These are phyloP conservation scores for Notolabrus celidotus DNA, from an alignment of 2,797 vertebrate genomes.

Conservation along the genomic window DNA sequence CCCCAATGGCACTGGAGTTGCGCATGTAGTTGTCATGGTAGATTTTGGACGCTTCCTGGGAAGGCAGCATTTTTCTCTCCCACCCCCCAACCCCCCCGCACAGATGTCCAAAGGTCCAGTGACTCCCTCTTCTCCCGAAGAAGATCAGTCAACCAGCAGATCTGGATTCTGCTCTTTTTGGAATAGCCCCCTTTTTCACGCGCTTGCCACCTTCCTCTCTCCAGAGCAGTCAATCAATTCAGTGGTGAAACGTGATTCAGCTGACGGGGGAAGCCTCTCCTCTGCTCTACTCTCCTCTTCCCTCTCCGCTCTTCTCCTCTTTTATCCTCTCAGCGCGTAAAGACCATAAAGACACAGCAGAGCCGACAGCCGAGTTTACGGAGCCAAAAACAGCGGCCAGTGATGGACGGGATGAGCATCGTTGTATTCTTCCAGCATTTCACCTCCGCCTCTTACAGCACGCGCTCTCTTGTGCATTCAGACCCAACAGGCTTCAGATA, in stretches of 20 bases:
- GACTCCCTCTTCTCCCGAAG: background rate
- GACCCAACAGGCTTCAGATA: slow-evolving; percentile 26
- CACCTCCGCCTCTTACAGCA: slow-evolving; percentile 26
- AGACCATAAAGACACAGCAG: slow-evolving; percentile 47
- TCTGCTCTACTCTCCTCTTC: slow-evolving; percentile 44
- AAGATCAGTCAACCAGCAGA: slow-evolving; percentile 16
- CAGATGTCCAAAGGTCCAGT: slow-evolving; percentile 32
- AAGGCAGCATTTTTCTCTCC: slow-evolving; percentile 88
- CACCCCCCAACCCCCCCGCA: slow-evolving; percentile 18
- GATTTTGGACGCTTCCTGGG: slow-evolving; percentile 91
- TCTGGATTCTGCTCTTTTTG: slow-evolving; percentile 18
- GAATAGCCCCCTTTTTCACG: background rate
- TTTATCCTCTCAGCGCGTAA: slow-evolving; percentile 54
- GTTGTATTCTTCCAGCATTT: slow-evolving; percentile 39
- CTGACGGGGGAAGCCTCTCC: slow-evolving; percentile 36
- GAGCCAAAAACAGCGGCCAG: slow-evolving; percentile 49
- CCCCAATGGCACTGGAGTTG: slow-evolving; percentile 92
- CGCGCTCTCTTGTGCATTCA: slow-evolving; percentile 42
- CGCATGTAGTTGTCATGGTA: slow-evolving; percentile 93
- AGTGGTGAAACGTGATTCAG: slow-evolving; percentile 42
- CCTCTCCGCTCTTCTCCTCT: slow-evolving; percentile 47
- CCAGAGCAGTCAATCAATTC: slow-evolving; percentile 40
- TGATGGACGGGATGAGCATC: slow-evolving; percentile 29
- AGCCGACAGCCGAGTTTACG: slow-evolving; percentile 54
- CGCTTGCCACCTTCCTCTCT: background rate